Conservation (phyloP, 2,797 vertebrate genomes). For the Nasua narica region DNA sequence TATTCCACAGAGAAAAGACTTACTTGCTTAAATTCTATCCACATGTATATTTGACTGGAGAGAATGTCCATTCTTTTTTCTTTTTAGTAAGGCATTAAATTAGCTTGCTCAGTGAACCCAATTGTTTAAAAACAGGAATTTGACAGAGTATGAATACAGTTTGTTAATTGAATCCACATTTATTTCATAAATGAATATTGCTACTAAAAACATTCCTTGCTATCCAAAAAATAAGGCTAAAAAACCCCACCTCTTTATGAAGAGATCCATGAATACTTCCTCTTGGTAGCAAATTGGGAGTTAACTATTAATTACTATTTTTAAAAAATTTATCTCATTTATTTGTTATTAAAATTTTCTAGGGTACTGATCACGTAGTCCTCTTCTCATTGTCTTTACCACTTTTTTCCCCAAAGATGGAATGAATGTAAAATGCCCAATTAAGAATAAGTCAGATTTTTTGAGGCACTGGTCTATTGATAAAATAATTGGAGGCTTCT, state of each 20-base stretch:
- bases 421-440: neutral
- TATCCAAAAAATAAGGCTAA: neutral
- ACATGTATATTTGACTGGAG: conserved; percentile 51
- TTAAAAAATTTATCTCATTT: neutral
- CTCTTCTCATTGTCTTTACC: neutral
- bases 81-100: conserved; percentile 37
- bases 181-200: conserved; percentile 34
- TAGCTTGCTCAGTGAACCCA: conserved; percentile 18
- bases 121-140: conserved; percentile 57
- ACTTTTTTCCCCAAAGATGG: neutral
- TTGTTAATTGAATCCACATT: conserved; percentile 61
- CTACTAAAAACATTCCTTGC: conserved; percentile 46
- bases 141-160: conserved; percentile 32
- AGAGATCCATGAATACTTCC: neutral
- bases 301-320: neutral
- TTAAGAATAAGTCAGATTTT: neutral
- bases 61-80: conserved; percentile 19
- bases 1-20: conserved; percentile 53
- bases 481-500: neutral
- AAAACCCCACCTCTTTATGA: neutral
- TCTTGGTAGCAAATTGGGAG: neutral
- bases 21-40: conserved; percentile 44
- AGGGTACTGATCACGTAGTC: neutral
- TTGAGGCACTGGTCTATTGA: neutral
- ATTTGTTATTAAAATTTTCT: neutral